These are phyloP conservation scores for Epinotia bilunana DNA, from an alignment of 2,888 invertebrate species.

Conservation along the genomic window DNA sequence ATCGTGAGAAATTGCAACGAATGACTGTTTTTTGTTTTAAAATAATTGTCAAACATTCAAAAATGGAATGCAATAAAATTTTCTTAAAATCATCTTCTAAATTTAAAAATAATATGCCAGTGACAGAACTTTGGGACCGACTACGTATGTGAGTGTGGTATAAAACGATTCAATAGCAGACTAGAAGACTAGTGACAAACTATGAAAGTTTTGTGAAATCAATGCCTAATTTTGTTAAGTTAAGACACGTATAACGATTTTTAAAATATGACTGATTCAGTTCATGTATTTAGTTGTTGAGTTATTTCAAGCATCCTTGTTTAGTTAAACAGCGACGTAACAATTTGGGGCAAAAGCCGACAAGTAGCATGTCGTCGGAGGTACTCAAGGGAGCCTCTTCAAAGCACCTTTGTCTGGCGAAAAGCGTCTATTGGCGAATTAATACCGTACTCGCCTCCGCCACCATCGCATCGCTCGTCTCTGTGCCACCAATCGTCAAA, in stretches of 20 bases:
- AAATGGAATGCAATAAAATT: no score
- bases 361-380: conserved; percentile 52
- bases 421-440: conserved; percentile 71
- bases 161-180: neutral
- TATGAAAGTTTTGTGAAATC: neutral
- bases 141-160: neutral
- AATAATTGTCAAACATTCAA: no score
- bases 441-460: conserved; percentile 61
- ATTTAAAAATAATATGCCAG: no score
- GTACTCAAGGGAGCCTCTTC: conserved; percentile 58
- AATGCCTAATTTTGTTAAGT: neutral
- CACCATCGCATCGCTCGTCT: conserved; percentile 56
- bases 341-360: conserved; percentile 53
- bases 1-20: no score
- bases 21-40: no score
- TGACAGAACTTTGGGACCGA: no score
- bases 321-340: conserved; percentile 51
- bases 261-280: neutral
- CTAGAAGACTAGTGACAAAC: neutral
- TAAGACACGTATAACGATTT: neutral
- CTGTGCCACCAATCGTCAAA: conserved; percentile 61
- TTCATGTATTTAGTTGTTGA: conserved; percentile 31
- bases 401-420: conserved; percentile 67
- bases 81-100: no score
- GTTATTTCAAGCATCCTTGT: conserved; percentile 46